phyloP scores from a whole-genome alignment of 2,113 vertebrate species.

The Labeo rohita region DNA sequence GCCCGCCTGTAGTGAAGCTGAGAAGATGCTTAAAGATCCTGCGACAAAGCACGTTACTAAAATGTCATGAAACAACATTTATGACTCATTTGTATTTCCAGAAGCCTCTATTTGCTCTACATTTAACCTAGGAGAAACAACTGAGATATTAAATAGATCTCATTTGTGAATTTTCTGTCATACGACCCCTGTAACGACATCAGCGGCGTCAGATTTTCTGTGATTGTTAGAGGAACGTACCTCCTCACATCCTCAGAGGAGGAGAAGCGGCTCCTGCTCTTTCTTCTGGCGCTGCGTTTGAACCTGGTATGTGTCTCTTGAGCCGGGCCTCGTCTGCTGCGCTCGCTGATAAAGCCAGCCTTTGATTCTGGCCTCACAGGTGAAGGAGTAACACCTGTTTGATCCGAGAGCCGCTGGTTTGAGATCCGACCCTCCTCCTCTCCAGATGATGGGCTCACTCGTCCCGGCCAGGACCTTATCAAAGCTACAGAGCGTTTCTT shows the following conservation, averaged over 20 bases:
- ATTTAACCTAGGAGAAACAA: background rate
- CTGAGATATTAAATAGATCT: background rate
- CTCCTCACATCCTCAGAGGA: background rate
- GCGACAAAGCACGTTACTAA: background rate
- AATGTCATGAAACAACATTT: no score
- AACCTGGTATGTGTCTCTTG: conserved; percentile 34
- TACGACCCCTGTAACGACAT: background rate
- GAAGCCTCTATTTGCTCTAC: background rate
- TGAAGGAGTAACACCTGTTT: conserved; percentile 47
- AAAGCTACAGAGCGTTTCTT: conserved; percentile 36
- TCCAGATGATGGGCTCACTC: conserved; percentile 33
- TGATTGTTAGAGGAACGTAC: background rate
- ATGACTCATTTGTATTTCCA: background rate
- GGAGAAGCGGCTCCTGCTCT: background rate
- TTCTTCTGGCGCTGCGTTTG: conserved; percentile 26
- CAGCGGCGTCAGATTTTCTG: no score
- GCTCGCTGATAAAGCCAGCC: conserved; percentile 51
- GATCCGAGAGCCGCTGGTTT: conserved; percentile 40
- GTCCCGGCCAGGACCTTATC: conserved; percentile 12
- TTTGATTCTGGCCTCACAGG: conserved; percentile 55
- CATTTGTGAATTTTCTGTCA: background rate
- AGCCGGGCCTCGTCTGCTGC: conserved; percentile 23
- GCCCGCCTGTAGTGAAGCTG: no score
- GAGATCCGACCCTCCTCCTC: conserved; percentile 29
- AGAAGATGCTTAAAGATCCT: no score